A percentile compares a stretch with the other conserved stretches of the same genome.
These are phyloP conservation scores for Zelostemma sp. DNA, from an alignment of 1,140 invertebrate species.

Conservation along the genomic window DNA sequence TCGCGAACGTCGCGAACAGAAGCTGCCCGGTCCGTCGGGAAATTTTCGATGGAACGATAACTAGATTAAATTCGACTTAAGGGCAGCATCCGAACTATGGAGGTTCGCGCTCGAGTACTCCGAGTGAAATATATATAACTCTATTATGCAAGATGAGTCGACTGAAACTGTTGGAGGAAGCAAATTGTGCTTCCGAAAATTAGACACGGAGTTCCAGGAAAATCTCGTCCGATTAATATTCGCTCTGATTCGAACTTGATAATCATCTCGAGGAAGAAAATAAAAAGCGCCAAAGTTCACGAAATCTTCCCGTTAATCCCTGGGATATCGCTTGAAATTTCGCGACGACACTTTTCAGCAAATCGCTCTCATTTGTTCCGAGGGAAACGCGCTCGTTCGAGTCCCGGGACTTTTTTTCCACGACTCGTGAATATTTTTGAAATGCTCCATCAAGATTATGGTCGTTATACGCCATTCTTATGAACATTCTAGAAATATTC, in stretches of 20 bases:
- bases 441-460: neutral
- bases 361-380: too few species aligned
- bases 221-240: constrained; percentile 36
- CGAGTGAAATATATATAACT: constrained; percentile 47
- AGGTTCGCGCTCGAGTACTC: constrained; percentile 30
- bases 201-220: constrained; percentile 23
- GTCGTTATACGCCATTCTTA: constrained; percentile 26
- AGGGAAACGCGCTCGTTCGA: too few species aligned
- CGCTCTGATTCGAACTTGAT: constrained; percentile 13
- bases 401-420: too few species aligned
- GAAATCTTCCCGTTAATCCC: neutral
- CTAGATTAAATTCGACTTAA: constrained; percentile 48
- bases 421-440: neutral
- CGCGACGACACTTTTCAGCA: neutral
- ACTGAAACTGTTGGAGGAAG: constrained; percentile 43
- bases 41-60: constrained; percentile 52
- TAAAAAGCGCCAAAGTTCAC: neutral
- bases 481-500: constrained; percentile 35
- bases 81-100: constrained; percentile 49
- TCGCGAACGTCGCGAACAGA: neutral
- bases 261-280: constrained; percentile 12
- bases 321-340: neutral
- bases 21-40: constrained; percentile 39
- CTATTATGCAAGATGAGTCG: constrained; percentile 46
- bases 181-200: constrained; percentile 36